Evolutionary conservation across 2,113 vertebrate genomes (phyloP).

Genomic region (Prunella fulvescens): DNA sequence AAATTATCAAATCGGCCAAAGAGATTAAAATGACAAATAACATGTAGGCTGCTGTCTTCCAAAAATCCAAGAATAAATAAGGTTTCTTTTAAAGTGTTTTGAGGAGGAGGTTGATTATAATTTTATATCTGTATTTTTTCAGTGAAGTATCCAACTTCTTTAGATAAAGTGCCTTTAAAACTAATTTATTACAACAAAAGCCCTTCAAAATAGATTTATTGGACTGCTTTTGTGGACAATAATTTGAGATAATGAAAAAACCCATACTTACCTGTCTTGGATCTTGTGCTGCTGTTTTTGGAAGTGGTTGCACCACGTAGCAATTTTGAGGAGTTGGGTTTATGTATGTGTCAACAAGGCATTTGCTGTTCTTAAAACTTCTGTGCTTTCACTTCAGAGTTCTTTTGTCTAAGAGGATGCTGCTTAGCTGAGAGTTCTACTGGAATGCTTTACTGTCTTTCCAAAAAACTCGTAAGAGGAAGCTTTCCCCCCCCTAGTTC

Average conservation of each 20-base stretch:
- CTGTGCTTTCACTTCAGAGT: neutral
- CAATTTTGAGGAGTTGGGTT: neutral
- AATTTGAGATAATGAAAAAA: neutral
- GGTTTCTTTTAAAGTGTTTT: conserved; percentile 53
- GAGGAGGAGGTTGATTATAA: conserved; percentile 58
- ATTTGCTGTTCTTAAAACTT: neutral
- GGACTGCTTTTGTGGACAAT: neutral
- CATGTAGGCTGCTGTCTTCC: conserved; percentile 57
- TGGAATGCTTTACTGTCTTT: neutral
- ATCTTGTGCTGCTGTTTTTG: neutral
- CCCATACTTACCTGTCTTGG: neutral
- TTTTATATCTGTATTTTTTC: conserved; percentile 36
- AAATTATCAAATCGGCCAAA: conserved; percentile 57
- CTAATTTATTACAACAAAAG: neutral
- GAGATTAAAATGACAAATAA: conserved; percentile 68
- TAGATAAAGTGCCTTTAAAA: neutral
- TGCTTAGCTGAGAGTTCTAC: neutral
- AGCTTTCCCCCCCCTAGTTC: neutral
- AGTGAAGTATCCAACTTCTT: conserved; percentile 18
- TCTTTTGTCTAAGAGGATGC: neutral
- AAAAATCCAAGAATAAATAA: conserved; percentile 67
- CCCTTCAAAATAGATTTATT: neutral
- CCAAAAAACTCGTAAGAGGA: neutral
- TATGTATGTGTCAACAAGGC: neutral
- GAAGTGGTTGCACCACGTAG: neutral